Evolutionary conservation across 2,888 invertebrate species (phyloP).

Genomic region (Athrips mouffetella): DNA sequence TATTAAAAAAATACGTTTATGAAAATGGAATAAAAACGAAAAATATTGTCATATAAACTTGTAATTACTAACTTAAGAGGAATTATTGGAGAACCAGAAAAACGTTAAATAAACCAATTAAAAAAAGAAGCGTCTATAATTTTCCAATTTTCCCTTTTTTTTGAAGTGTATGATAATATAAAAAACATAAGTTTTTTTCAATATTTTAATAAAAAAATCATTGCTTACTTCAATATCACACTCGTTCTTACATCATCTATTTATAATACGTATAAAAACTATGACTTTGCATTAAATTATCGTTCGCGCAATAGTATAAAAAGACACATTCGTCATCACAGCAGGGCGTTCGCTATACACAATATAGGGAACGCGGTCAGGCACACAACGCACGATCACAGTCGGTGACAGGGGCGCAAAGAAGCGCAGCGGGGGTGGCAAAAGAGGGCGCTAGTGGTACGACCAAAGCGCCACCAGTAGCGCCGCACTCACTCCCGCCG

Average conservation of each 20-base stretch:
- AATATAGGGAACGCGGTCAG: conserved; percentile 61
- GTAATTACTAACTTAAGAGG: conserved; percentile 77
- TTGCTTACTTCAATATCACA: conserved; percentile 77
- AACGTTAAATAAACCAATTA: conserved; percentile 78
- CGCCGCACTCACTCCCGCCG: conserved; percentile 19
- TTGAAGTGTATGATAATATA: conserved; percentile 20
- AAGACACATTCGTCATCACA: conserved; percentile 67
- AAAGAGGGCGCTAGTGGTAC: conserved; percentile 22
- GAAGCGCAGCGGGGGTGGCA: too few species aligned
- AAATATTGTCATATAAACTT: conserved; percentile 77
- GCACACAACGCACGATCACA: conserved; percentile 64
- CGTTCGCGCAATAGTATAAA: conserved; percentile 67
- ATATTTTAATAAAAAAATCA: conserved; percentile 73
- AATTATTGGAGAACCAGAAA: conserved; percentile 76
- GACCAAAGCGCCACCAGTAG: conserved; percentile 23
- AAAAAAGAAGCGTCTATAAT: conserved; percentile 66
- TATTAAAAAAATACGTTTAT: conserved; percentile 77
- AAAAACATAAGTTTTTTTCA: conserved; percentile 43
- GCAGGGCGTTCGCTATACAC: conserved; percentile 65
- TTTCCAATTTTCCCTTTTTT: conserved; percentile 30
- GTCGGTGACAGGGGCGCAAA: conserved; percentile 59
- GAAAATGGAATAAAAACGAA: conserved; percentile 77
- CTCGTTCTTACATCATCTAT: conserved; percentile 78
- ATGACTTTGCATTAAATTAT: conserved; percentile 77
- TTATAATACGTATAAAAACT: conserved; percentile 78